Evolutionary conservation across 2,113 vertebrate genomes (phyloP).

Genomic region (Aldabrachelys gigantea): DNA sequence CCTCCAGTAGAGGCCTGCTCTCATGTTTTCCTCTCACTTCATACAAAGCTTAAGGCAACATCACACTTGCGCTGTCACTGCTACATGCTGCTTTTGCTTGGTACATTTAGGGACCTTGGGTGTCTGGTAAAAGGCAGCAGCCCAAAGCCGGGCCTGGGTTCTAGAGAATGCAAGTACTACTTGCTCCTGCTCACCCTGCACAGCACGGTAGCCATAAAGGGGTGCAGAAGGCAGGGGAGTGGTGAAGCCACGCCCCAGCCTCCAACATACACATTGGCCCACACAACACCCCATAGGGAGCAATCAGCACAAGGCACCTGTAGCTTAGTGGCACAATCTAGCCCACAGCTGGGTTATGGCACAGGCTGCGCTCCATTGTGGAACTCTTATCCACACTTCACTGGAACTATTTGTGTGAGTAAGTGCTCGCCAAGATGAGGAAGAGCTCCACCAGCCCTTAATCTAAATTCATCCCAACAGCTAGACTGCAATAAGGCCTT

Average conservation of each 20-base stretch:
- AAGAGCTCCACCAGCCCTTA: background rate
- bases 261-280: background rate
- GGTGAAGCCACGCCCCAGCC: background rate
- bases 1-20: background rate
- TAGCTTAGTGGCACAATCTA: background rate
- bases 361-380: background rate
- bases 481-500: background rate
- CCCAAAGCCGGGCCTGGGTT: background rate
- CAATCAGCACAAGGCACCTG: background rate
- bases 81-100: background rate
- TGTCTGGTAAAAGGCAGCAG: background rate
- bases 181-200: background rate
- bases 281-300: background rate
- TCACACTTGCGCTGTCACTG: background rate
- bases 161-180: background rate
- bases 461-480: background rate
- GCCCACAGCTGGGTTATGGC: background rate
- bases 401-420: background rate
- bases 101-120: background rate
- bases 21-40: background rate
- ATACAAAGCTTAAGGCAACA: background rate
- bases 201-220: background rate
- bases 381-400: background rate
- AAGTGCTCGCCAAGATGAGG: background rate
- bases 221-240: background rate